A percentile compares a stretch with the other conserved stretches of the same genome.
Evolutionary conservation across 2,797 vertebrate species (phyloP).

Genomic region (Syndactyla subalaris): DNA sequence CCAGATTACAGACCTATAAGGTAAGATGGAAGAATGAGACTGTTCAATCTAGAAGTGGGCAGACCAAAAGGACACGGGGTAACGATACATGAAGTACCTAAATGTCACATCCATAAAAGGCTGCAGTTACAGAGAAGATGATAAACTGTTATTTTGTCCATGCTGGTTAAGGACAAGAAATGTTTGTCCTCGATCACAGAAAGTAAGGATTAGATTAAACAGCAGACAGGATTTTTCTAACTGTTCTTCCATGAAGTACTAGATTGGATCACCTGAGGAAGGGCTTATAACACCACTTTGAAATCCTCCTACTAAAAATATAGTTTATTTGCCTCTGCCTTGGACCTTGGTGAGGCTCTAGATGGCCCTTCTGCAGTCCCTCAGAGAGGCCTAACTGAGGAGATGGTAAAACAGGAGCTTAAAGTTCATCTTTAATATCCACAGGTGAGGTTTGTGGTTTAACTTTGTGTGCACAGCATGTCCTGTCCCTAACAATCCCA

Average conservation of each 20-base stretch:
- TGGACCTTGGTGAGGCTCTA: not conserved
- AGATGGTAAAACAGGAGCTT: not conserved
- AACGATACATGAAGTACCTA: not conserved
- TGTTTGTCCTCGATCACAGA: not conserved
- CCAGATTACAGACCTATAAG: constrained; percentile 3
- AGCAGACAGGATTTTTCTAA: not conserved
- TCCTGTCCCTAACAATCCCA: not conserved
- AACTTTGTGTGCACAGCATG: not conserved
- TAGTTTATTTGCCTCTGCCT: not conserved
- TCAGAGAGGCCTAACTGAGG: not conserved
- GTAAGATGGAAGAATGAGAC: not conserved
- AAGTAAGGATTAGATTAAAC: constrained; percentile 6
- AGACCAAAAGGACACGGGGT: not conserved
- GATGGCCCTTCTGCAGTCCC: not conserved
- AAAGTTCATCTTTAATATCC: not conserved
- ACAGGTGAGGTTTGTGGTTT: not conserved
- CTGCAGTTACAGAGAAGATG: not conserved
- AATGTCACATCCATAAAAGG: constrained; percentile 50
- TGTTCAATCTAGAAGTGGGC: not conserved
- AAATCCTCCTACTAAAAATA: not conserved
- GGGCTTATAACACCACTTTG: not conserved
- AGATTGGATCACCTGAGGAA: not conserved
- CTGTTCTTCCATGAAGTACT: not conserved
- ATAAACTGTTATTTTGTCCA: not conserved
- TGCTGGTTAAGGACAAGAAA: constrained; percentile 9